A percentile compares a stretch with the other conserved stretches of the same genome.
Evolutionary conservation across 2,113 vertebrate species (phyloP).

Genomic region (Ailurus styani): DNA sequence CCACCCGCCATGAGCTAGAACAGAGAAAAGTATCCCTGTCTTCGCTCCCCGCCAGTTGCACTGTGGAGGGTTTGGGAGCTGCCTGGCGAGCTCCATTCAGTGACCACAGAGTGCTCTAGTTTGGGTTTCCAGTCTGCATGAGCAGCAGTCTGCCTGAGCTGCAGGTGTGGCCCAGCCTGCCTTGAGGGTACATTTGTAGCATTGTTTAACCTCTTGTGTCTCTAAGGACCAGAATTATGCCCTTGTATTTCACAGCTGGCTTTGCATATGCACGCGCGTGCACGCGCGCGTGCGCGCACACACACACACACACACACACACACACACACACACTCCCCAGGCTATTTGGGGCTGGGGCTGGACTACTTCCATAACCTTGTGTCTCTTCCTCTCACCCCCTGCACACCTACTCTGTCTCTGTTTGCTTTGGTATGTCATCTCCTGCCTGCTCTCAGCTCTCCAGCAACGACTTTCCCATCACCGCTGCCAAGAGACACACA

Average conservation of each 20-base stretch:
- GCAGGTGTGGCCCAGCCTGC: background rate
- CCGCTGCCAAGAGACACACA: background rate
- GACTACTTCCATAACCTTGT: background rate
- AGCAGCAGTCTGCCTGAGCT: background rate
- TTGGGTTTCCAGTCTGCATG: background rate
- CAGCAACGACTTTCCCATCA: background rate
- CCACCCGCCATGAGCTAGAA: background rate
- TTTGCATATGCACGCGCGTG: no score
- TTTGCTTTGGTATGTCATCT: background rate
- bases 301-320: background rate
- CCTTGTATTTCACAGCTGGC: constrained; percentile 21
- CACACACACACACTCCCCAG: background rate
- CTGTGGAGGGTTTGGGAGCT: background rate
- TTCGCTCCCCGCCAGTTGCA: background rate
- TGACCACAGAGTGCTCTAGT: background rate
- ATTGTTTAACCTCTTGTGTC: background rate
- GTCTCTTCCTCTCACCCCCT: background rate
- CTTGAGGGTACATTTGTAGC: background rate
- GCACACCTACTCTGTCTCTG: background rate
- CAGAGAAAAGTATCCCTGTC: background rate
- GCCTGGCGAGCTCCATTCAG: background rate
- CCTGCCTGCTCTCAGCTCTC: background rate
- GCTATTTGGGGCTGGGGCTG: background rate
- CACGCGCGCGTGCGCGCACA: no score
- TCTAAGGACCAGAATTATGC: background rate